Evolutionary conservation across 1,140 invertebrate species (phyloP).

Genomic region (Druon quercuslanigerum): DNA sequence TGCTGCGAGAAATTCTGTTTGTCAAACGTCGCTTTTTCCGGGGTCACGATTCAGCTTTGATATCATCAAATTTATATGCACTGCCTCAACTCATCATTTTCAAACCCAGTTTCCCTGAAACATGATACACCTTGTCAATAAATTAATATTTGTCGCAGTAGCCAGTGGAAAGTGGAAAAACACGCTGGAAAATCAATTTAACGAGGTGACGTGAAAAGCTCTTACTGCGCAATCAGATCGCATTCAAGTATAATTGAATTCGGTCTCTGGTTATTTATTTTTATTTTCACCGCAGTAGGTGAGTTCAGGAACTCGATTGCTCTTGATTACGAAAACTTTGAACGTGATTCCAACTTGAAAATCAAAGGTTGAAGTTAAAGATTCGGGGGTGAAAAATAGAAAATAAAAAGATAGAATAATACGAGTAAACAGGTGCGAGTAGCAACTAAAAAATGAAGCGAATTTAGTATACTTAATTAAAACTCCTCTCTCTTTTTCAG

Average conservation of each 20-base stretch:
- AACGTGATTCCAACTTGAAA: background rate
- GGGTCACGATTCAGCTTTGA: background rate
- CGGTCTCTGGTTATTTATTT: background rate
- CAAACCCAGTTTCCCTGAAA: background rate
- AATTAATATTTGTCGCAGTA: conserved; percentile 3
- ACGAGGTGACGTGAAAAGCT: background rate
- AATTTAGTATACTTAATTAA: background rate
- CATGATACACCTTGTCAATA: background rate
- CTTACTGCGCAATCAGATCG: conserved; percentile 4
- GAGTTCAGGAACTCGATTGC: background rate
- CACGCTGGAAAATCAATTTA: background rate
- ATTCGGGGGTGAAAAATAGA: background rate
- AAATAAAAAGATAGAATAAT: background rate
- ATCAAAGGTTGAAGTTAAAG: background rate
- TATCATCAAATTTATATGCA: background rate
- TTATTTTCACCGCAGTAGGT: background rate
- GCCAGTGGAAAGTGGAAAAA: background rate
- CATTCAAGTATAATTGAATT: conserved; percentile 3
- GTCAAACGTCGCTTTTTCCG: background rate
- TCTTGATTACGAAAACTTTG: background rate
- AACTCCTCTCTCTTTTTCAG: conserved; percentile 79
- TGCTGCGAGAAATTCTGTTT: background rate
- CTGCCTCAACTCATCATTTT: background rate
- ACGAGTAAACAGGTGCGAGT: background rate
- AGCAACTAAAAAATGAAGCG: background rate